These are phyloP conservation scores for Scylla paramamosain DNA, from an alignment of 1,140 invertebrate genomes.

Conservation along the genomic window DNA sequence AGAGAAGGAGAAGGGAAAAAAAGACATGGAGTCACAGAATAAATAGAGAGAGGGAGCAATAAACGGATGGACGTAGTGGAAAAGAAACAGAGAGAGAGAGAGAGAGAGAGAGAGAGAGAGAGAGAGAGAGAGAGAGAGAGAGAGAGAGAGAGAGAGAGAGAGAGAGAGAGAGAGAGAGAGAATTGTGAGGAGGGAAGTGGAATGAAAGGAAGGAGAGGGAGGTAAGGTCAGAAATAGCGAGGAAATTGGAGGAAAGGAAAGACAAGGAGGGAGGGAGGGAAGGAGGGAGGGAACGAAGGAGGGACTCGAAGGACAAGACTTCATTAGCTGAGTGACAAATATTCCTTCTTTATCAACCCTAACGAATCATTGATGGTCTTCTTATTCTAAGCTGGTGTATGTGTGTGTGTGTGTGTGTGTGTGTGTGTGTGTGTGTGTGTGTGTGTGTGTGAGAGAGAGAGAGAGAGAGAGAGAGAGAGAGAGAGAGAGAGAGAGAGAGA, in stretches of 20 bases:
- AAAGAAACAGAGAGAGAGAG: background rate
- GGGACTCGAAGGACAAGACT: background rate
- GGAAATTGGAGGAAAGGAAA: background rate
- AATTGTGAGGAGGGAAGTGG: background rate
- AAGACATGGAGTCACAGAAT: background rate
- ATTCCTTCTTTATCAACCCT: background rate
- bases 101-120: constrained; percentile 9
- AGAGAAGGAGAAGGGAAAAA: constrained; percentile 27
- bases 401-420: too few species aligned
- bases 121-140: background rate
- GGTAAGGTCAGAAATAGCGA: background rate
- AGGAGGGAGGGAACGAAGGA: background rate
- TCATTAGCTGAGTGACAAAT: too few species aligned
- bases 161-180: background rate
- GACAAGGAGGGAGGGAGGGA: background rate
- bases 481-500: too few species aligned
- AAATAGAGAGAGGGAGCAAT: background rate
- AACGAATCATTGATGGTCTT: background rate
- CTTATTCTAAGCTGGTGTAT: background rate
- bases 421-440: too few species aligned
- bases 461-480: too few species aligned
- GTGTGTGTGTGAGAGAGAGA: too few species aligned
- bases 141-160: constrained; percentile 47
- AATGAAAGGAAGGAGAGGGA: background rate
- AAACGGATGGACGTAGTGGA: background rate